Percentiles rank a stretch among this genome's conserved stretches.
phyloP scores from a whole-genome alignment of 2,888 invertebrate species.

The Euproctis similis region DNA sequence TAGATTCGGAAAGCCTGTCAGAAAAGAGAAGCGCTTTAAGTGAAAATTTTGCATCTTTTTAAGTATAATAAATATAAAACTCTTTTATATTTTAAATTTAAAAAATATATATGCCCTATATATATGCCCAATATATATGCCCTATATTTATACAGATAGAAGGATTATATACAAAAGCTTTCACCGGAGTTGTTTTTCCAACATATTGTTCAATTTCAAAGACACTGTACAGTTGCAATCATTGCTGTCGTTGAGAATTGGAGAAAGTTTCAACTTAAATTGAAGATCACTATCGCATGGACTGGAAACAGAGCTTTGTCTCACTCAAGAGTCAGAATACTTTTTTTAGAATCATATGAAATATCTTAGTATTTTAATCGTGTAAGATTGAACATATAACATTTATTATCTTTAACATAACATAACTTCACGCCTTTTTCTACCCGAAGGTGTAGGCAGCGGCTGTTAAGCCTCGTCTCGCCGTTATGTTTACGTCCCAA shows the following conservation, averaged over 20 bases:
- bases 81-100: background rate
- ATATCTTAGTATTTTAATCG: too few species aligned
- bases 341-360: too few species aligned
- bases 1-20: background rate
- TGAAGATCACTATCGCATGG: slow-evolving; percentile 43
- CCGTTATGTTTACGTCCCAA: too few species aligned
- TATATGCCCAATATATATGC: background rate
- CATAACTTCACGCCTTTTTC: too few species aligned
- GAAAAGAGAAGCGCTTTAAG: background rate
- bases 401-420: background rate
- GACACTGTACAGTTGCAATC: too few species aligned
- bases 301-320: slow-evolving; percentile 32
- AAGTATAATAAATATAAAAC: background rate
- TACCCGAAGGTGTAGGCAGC: too few species aligned
- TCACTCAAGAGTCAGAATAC: slow-evolving; percentile 12
- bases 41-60: background rate
- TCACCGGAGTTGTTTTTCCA: too few species aligned
- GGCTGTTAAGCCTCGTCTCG: too few species aligned
- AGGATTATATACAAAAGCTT: slow-evolving; percentile 16
- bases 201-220: too few species aligned
- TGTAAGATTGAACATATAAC: too few species aligned
- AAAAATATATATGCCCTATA: background rate
- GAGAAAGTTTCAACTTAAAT: slow-evolving; percentile 52
- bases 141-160: slow-evolving; percentile 46
- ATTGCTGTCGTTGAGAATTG: slow-evolving; percentile 25